Base-by-base conservation (phyloP, 2,888 invertebrate species). In the Parnassius mnemosyne region DNA sequence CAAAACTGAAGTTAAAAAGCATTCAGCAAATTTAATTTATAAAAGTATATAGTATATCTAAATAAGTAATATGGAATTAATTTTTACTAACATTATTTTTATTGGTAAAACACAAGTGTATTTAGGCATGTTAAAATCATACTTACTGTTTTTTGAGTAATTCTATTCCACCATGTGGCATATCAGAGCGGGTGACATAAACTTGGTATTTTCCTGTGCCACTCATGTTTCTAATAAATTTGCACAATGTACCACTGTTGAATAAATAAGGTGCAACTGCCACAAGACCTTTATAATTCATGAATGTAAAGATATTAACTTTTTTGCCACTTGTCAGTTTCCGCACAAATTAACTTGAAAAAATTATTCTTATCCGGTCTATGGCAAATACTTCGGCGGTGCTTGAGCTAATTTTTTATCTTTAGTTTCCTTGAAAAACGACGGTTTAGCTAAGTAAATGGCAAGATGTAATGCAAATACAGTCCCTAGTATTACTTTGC, bases 61-160 rank as follows among this genome's bases (percentile, higher is more conserved):
- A 34, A 1, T 34, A 34, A 0, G 34, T 34, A 34, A 34, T 7
- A 34, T 34, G 5, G 7, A 34, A 34, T 7, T 34, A 7, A 34
- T 34, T 7, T 25, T 34, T 34, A 7, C 34, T 34, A 34, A 34
- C 25, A 25, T 25, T 3, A 25, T 5, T 34, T 34, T 34, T 1
- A 34, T 20, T 7, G 5, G 5, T 34, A 34, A 34, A 34, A 34
- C 34, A 13, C 20, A 16, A 20, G 9, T 13, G 9, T n/a, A 25
- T 56, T 10, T 20, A 44, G 44, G 34, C 11, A 7, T 49, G 10
- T 16, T 41, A n/a, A 49, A 57, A 13, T 47, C 11, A 41, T 25
- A 92, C 93, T 93, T 84, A 95, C 95, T 92, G 88, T 80, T 93
- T 84, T 74, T 88, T 87, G 10, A 95, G 83, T 60, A 95, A 75